Percentiles rank a stretch among this genome's conserved stretches.
Conservation (phyloP, 2,797 vertebrate genomes). For the Sciaenops ocellatus region DNA sequence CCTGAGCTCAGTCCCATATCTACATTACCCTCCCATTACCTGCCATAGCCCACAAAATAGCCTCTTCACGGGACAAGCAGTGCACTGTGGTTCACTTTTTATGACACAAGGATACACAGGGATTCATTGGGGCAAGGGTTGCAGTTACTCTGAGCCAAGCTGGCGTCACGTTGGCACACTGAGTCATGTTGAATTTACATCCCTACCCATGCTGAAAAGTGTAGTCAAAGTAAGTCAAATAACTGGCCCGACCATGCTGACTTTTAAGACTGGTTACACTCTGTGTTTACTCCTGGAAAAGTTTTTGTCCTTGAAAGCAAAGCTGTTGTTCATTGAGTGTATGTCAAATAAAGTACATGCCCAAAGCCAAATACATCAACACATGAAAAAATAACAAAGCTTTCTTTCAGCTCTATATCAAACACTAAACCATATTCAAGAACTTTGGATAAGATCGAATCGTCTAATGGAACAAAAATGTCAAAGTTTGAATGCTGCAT, state of each 20-base stretch:
- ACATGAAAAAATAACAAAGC: slow-evolving; percentile 47
- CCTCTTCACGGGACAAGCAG: slow-evolving; percentile 41
- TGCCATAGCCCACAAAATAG: slow-evolving; percentile 56
- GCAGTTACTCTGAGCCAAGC: slow-evolving; percentile 38
- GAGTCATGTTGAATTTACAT: slow-evolving; percentile 33
- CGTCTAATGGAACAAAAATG: slow-evolving; percentile 25
- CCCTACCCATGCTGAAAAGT: slow-evolving; percentile 29
- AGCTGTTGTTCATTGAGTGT: slow-evolving; percentile 65
- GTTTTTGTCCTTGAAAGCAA: slow-evolving; percentile 40
- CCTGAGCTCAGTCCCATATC: slow-evolving; percentile 63
- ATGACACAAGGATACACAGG: slow-evolving; percentile 41
- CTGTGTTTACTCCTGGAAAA: slow-evolving; percentile 46
- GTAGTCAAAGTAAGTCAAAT: slow-evolving; percentile 37
- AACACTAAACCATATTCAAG: slow-evolving; percentile 40
- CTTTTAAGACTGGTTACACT: slow-evolving; percentile 28
- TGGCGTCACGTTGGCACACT: slow-evolving; percentile 35
- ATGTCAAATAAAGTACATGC: slow-evolving; percentile 60
- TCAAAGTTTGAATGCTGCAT: slow-evolving; percentile 19
- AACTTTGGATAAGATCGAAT: slow-evolving; percentile 20
- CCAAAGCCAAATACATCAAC: slow-evolving; percentile 50
- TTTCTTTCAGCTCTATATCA: slow-evolving; percentile 44
- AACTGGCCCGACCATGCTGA: slow-evolving; percentile 10
- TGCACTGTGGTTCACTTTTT: slow-evolving; percentile 47
- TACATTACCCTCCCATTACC: slow-evolving; percentile 73
- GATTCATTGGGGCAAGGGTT: slow-evolving; percentile 28